Evolutionary conservation across 2,888 invertebrate species (phyloP).

Genomic region (Homarus gammarus): DNA sequence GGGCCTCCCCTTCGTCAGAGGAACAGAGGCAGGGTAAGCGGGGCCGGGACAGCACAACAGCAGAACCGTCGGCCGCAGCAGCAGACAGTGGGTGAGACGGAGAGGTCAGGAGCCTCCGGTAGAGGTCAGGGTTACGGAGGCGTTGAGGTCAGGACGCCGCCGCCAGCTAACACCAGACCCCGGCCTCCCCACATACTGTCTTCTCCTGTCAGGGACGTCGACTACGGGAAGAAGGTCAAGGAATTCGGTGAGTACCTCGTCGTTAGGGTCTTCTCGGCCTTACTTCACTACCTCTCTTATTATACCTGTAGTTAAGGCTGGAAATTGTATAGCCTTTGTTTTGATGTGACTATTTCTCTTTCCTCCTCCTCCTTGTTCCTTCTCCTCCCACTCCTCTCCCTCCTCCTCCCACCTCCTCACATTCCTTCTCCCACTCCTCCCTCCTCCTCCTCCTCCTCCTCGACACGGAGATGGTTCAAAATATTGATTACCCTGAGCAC

Average conservation of each 20-base stretch:
- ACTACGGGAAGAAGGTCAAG: not conserved
- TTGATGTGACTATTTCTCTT: not conserved
- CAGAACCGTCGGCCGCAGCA: not conserved
- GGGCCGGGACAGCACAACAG: not conserved
- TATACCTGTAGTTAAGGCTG: no score
- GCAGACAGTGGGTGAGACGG: not conserved
- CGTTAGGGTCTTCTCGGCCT: no score
- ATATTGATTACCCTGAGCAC: not conserved
- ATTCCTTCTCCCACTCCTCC: not conserved
- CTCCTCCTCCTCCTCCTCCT: not conserved
- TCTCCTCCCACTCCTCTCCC: not conserved
- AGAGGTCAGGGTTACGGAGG: not conserved
- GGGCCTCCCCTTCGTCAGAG: not conserved
- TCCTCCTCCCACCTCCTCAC: not conserved
- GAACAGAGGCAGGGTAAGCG: not conserved
- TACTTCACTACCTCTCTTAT: no score
- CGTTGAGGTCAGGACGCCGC: not conserved
- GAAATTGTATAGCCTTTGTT: no score
- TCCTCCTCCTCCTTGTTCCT: not conserved
- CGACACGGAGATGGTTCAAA: constrained; percentile 1
- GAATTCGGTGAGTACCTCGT: not conserved
- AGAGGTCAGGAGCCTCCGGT: not conserved
- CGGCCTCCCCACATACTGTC: not conserved
- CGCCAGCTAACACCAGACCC: not conserved
- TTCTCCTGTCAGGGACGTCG: not conserved